Base-by-base conservation (phyloP, 2,888 invertebrate genomes). In the Cephalotes varians region DNA sequence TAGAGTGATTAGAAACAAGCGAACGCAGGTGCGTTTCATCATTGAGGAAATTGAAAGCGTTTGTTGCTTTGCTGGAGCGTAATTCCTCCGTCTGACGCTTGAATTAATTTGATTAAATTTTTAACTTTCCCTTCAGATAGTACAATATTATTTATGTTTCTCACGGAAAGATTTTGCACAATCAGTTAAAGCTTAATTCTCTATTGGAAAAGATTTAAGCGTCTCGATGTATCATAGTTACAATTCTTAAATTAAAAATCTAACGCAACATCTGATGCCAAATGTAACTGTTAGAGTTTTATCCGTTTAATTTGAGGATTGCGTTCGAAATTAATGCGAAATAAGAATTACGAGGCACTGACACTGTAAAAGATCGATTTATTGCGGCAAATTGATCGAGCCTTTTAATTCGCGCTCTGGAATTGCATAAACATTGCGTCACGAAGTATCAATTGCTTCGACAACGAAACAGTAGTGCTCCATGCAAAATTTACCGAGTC, bases 371-470 rank as follows among this genome's bases (percentile, higher is more conserved):
- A 15, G 31, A 77, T 71, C 56, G 44, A 71, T 79, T 44, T 56
- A 56, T 44, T 25, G 25, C 25, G 15, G 21, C 31, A 44, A 74
- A 60, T 49, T 15, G 44, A 79, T 79, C 34, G 25, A 28, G 34
- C 31, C 44, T 37, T 2, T 44, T 56, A 44, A 56, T 69, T 71
- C 25, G 34, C 12, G 18, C 34, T 21, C 18, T 21, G 31, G 18
- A 44, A 77, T 69, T 56, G 21, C 44, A 40, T 56, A 34, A 77
- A 77, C 21, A 31, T 44, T 40, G 12, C 40, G 21, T 77, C 69
- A 44, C 69, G 31, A 56, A 1, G 40, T 44, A 54, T 77, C 44
- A 77, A 54, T 77, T 21, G 21, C 18, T 40, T n/a, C 54, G 37
- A 44, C 34, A 56, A 44, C 18, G 71, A 56, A 77, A 69, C 12